phyloP scores from a whole-genome alignment of 2,888 invertebrate genomes.

The Frankliniella fusca region DNA sequence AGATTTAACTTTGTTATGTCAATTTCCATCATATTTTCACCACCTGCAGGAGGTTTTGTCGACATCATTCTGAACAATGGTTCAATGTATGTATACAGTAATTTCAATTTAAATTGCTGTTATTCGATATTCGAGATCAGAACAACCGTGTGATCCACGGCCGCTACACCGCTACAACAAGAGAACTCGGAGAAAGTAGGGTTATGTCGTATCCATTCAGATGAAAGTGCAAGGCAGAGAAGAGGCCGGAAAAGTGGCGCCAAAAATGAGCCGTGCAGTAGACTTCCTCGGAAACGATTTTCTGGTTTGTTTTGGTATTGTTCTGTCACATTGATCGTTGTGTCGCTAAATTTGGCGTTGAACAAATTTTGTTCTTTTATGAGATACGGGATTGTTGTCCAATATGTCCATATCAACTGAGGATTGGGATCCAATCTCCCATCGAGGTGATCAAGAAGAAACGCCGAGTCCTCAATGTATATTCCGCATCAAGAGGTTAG shows the following conservation, averaged over 20 bases:
- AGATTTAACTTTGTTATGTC: conserved; percentile 63
- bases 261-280: neutral
- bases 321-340: neutral
- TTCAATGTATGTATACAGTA: neutral
- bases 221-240: neutral
- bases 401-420: neutral
- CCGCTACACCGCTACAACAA: neutral
- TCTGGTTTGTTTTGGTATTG: neutral
- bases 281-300: neutral
- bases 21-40: neutral
- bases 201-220: neutral
- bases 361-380: neutral
- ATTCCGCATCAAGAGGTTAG: conserved; percentile 12
- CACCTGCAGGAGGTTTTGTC: conserved; percentile 46
- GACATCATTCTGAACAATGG: neutral
- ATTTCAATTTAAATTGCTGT: neutral
- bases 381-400: neutral
- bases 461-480: neutral
- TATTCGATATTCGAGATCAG: too few relatives aligned
- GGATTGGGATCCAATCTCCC: neutral
- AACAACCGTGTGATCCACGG: neutral
- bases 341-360: neutral
- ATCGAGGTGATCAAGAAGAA: neutral
- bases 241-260: neutral
- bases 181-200: neutral